Evolutionary conservation across 2,888 invertebrate species (phyloP), one percentile per base, ranked within the genome.

Genomic region (Sarcophaga carnaria): DNA sequence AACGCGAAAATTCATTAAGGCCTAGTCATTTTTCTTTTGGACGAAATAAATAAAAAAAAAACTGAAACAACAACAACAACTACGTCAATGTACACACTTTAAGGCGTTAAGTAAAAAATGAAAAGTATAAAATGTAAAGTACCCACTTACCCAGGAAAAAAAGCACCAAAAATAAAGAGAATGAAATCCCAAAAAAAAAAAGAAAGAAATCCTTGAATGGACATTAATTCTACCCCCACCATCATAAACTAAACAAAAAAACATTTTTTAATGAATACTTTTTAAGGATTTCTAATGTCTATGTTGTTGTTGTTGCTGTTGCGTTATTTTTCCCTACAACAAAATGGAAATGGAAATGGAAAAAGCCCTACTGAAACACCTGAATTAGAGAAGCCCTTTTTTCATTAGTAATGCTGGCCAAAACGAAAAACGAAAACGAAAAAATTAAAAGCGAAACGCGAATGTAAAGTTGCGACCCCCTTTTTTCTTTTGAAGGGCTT

Each of bases 321-420:
- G 59, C 10, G 5, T 37, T 37, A 37, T 37, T 37, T 37, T 37
- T 37, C 25, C 11, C 67, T 45, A 12, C 25, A 66, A 80, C 11
- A 22, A 63, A 63, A 20, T 74, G 14, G 17, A 80, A 66, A 8
- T 8, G 20, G 17, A 71, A 62, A 37, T 37, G 17, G 22, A 76
- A 75, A 54, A 80, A 60, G 76, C 70, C 63, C 66, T 27, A 66
- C 80, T 80, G 78, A 87, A 84, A 81, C 87, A 87, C 87, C 87
- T 87, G 87, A 82, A 79, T 87, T 82, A 81, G 84, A 81, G 84
- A 87, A 87, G 87, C 87, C 87, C 84, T 87, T 87, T 87, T 80
- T 77, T 78, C 66, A 83, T 83, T 72, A 83, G 67, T 37, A 78
- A 72, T 45, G n/a, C 10, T 47, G 12, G 54, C 63, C n/a, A 10